Conservation (phyloP, 1,140 invertebrate genomes). For the Cardiocondyla obscurior region DNA sequence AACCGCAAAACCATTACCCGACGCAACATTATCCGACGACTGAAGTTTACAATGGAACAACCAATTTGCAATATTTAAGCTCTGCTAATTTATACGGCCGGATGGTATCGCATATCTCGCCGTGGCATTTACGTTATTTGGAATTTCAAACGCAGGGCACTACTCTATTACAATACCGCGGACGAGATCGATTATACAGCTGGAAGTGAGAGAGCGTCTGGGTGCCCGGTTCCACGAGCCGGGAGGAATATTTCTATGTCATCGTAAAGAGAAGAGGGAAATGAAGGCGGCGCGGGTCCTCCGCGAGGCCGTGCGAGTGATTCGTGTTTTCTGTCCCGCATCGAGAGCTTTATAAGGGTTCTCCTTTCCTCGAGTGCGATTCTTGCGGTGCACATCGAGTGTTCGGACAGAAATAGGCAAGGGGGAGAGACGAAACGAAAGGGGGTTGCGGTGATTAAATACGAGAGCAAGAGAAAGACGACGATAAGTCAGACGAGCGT, state of each 20-base stretch:
- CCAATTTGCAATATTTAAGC: slow-evolving; percentile 55
- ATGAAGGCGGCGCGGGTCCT: neutral
- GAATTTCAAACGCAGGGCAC: slow-evolving; percentile 40
- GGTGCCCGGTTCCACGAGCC: neutral
- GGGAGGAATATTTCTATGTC: slow-evolving; percentile 27
- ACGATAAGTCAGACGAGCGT: slow-evolving; percentile 20
- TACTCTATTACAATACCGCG: slow-evolving; percentile 49
- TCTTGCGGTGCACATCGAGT: neutral
- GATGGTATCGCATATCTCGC: slow-evolving; percentile 36
- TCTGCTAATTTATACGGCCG: slow-evolving; percentile 37
- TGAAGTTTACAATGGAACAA: slow-evolving; percentile 39
- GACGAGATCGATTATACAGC: slow-evolving; percentile 25
- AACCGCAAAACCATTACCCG: slow-evolving; percentile 30
- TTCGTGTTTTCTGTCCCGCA: neutral
- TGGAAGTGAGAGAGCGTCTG: slow-evolving; percentile 16
- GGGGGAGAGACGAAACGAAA: too few relatives aligned
- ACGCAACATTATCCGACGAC: slow-evolving; percentile 27
- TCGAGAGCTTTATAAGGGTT: neutral
- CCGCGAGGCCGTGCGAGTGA: slow-evolving; percentile 1
- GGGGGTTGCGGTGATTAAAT: slow-evolving; percentile 35
- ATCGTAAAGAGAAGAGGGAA: neutral
- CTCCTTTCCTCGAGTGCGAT: neutral
- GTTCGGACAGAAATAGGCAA: neutral
- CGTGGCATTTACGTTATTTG: slow-evolving; percentile 39
- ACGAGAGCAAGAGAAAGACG: slow-evolving; percentile 8